Base-by-base conservation (phyloP, 2,113 vertebrate species). In the Petromus typicus region DNA sequence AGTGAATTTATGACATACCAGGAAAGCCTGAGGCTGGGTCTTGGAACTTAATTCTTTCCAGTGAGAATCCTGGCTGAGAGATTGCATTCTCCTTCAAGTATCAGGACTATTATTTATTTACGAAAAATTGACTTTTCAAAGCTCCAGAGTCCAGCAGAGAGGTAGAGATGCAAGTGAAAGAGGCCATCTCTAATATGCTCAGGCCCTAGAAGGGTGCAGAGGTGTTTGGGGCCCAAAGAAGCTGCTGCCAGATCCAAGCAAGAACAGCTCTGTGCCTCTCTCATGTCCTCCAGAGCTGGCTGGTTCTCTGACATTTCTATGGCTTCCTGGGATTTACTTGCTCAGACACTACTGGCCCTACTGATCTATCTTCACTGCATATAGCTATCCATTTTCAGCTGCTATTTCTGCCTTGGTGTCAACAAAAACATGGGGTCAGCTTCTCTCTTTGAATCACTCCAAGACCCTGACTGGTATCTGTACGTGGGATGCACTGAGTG, bases 211-310 rank as follows among this genome's bases (percentile, higher is more conserved):
- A 56, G 71, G 14, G 13, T 5, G 0, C 13, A 3, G 34, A 23
- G 17, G 0, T 61, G 51, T 20, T 63, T 4, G 1, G 30, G 18
- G 54, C 14, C 25, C 11, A 1, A 43, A 27, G 48, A 85, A 18
- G 40, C 7, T 51, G 82, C 14, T 67, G 75, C 30, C 54, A 69
- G 43, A 69, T 75, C 57, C 7, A 30, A 20, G 7, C 7, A 3
- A 43, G 5, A 61, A 32, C 43, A 67, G 51, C 64, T 59, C 73
- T 11, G 32, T 73, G 22, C 4, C 37, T 37, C 45, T 43, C 16
- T 1, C 1, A 27, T 34, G 1, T 20, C 34, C 17, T 4, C 7
- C 27, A 9, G 32, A 63, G 63, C 10, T 0, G 0, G 0, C 20
- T 22, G 18, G 5, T 7, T 78, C 59, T 59, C 57, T n/a, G 27